Base-by-base conservation (phyloP, 1,140 invertebrate species). In the Microplitis demolitor region DNA sequence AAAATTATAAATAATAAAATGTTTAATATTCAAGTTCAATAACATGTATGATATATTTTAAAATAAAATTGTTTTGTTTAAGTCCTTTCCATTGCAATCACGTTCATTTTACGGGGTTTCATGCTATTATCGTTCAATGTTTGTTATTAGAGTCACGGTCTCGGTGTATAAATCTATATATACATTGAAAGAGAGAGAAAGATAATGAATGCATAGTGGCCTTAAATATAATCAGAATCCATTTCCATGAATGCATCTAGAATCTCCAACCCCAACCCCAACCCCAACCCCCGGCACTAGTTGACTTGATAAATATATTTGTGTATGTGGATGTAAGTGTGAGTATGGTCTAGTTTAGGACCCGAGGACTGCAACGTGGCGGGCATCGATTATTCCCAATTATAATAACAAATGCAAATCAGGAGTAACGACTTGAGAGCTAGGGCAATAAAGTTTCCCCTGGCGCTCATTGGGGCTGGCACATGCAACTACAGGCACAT, bases 351-450 rank as follows among this genome's bases (percentile, higher is more conserved):
- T 45, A 45, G 39, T 45, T 45, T 45, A 45, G 39, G 4, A 45
- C 39, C 39, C 6, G 39, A 45, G 0, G 39, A 45, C 61, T 39
- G 66, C 24, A 35, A 69, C 24, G 35, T 56, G 53, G 64, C 34
- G 39, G 62, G 66, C 80, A 85, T 84, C 83, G 84, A 85, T 85
- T 85, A 86, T 84, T 85, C 75, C 82, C 81, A 84, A 86, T 86
- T 85, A 85, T 82, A 85, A 85, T 85, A 84, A 84, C 82, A 85
- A 85, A 85, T 85, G 83, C 82, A 85, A 84, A 85, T 86, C 80
- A 84, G 79, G 78, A 85, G 78, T 85, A 86, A 85, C 81, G 83
- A 82, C 78, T 82, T 78, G 78, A 77, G 75, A 78, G 82, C 74
- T 74, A 66, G 45, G 79, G 79, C 77, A 80, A 83, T 83, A 85